Evolutionary conservation across 2,113 vertebrate species (phyloP), one percentile per base, ranked within the genome.

Genomic region (Fulmarus glacialis): DNA sequence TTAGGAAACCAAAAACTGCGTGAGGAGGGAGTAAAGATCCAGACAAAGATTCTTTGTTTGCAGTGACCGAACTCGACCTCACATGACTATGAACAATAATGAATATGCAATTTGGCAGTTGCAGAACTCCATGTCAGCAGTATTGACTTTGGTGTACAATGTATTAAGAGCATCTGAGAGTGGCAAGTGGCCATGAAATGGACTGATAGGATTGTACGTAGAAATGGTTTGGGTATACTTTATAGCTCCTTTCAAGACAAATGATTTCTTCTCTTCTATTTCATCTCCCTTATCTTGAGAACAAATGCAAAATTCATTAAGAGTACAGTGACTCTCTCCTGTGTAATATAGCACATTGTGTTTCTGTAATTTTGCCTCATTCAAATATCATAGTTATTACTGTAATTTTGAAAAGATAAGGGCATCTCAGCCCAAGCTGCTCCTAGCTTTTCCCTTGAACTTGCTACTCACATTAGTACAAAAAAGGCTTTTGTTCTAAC

Each of bases 41-140:
- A 71, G 59, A 97, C 93, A 98, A 94, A 97, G 74, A 52, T 17
- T 64, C 58, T 93, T 95, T 98, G 81, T 98, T 81, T 70, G 94
- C 63, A 56, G 59, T 77, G 86, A 93, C 91, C 47, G 8, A 85
- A 62, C 82, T 89, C 20, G 45, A 92, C 95, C 90, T 94, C 95
- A 82, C 82, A 62, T 62, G 93, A 91, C 59, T 81, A 66, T n/a
- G 67, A 95, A 90, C 90, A 93, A 89, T 88, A 87, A 94, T 79
- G 88, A 94, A 94, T 94, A 89, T 94, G 85, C 89, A 87, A 43
- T 86, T 83, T 96, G 90, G 83, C 93, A 92, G 56, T 43, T 38
- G 67, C 79, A 81, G 82, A 58, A 77, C 59, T 73, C 82, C 19
- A 17, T 81, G 72, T 91, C 94, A 94, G 94, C 95, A 85, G 50